Base-by-base conservation (phyloP, 1,140 invertebrate genomes). In the Zophobas morio region DNA sequence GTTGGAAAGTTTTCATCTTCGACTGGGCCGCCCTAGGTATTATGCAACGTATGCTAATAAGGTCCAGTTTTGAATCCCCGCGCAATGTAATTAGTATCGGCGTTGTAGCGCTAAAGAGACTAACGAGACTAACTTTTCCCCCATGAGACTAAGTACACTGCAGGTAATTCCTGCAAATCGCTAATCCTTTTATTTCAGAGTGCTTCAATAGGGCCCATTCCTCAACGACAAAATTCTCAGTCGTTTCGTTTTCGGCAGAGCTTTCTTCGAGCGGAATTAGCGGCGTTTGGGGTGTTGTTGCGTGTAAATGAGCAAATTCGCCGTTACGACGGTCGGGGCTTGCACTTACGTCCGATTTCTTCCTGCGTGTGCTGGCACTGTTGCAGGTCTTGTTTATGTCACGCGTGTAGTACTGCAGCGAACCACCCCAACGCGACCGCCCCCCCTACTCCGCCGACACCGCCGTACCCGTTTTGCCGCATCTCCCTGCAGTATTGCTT, bases 401-500 rank as follows among this genome's bases (percentile, higher is more conserved):
- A 66, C 60, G 60, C 60, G 60, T 66, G 8, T 63, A 63, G 37
- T 66, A 66, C 60, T 66, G 60, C 60, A 66, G 60, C 37, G 39
- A 33, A 20, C 49, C 49, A 51, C 49, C 40, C 57, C 35, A 37
- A 39, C 57, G 57, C 57, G 60, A 66, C 33, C 60, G 32, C 20
- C 39, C 39, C 60, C 32, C 39, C 60, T 39, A 8, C 32, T 20
- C 49, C 54, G 54, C 34, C 33, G 33, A 57, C 60, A 42, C 60
- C 60, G 20, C n/a, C 60, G 37, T 40, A 42, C 60, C 60, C 60
- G 54, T 56, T 73, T 73, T 73, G 71, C 71, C 71, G 71, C 71
- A 73, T 73, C 71, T 73, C 71, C 71, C 71, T 73, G 71, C 71
- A 73, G 71, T 73, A 73, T 54, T 56, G 71, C 71, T 73, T 73